Percentiles rank a stretch among this genome's conserved stretches.
These are phyloP conservation scores for Lycodopsis pacificus DNA, from an alignment of 2,797 vertebrate species.

Conservation along the genomic window DNA sequence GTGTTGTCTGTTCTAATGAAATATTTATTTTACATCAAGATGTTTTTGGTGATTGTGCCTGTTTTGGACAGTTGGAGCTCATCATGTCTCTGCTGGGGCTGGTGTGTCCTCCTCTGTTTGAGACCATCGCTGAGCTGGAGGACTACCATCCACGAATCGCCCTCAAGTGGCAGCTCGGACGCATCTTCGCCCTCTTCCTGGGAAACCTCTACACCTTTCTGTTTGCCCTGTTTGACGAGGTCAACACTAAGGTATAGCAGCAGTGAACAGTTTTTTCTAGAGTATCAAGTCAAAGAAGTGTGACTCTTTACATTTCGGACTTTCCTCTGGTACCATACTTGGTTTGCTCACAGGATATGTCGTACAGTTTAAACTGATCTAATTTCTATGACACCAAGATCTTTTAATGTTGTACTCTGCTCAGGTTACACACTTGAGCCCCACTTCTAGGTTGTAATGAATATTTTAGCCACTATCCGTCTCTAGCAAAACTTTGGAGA, in stretches of 20 bases:
- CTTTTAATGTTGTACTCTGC: too few species aligned
- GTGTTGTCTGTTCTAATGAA: not conserved
- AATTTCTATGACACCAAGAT: too few species aligned
- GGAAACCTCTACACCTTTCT: constrained; percentile 98
- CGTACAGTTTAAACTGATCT: too few species aligned
- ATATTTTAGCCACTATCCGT: too few species aligned
- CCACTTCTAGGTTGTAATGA: too few species aligned
- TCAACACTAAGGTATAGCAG: constrained; percentile 91
- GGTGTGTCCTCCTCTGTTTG: constrained; percentile 97
- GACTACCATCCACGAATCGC: constrained; percentile 97
- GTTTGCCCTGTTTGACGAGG: constrained; percentile 96
- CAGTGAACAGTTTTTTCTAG: not conserved
- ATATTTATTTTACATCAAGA: not conserved
- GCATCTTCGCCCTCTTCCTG: constrained; percentile 97
- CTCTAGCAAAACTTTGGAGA: too few species aligned
- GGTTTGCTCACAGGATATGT: too few species aligned
- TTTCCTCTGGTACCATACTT: too few species aligned
- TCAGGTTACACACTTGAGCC: too few species aligned
- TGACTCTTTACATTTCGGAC: too few species aligned
- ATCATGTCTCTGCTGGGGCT: constrained; percentile 98
- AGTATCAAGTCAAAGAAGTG: too few species aligned
- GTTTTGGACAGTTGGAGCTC: constrained; percentile 89
- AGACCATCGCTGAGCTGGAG: constrained; percentile 95
- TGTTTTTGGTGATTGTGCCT: not conserved
- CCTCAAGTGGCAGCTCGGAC: constrained; percentile 97